A percentile compares a stretch with the other conserved stretches of the same genome.
Conservation (phyloP, 2,797 vertebrate species). For the Austrolebias charrua region DNA sequence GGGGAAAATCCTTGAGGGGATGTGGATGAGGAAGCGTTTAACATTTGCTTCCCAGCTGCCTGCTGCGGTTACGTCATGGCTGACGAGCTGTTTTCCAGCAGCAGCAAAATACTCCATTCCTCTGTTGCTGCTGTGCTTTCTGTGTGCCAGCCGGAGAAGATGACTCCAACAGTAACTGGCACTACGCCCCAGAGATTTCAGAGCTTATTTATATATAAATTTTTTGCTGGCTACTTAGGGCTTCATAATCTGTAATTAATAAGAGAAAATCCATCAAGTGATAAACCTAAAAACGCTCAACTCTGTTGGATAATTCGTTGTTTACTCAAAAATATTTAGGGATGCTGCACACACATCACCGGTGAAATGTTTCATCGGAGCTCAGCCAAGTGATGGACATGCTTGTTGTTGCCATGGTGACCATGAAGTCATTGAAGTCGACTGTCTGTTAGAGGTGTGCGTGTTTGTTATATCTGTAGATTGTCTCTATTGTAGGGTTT, state of each 20-base stretch:
- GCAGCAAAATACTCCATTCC: conserved; percentile 21
- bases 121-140: conserved; percentile 2
- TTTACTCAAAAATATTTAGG: background rate
- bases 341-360: too few species aligned
- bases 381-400: background rate
- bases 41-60: conserved; percentile 64
- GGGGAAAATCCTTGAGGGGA: conserved; percentile 52
- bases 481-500: background rate
- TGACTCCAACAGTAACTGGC: conserved; percentile 24
- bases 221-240: conserved; percentile 3
- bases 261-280: background rate
- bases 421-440: conserved; percentile 4
- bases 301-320: background rate
- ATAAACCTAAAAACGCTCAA: background rate
- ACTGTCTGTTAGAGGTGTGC: background rate
- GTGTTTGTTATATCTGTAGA: background rate
- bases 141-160: conserved; percentile 14
- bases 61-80: conserved; percentile 56
- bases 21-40: conserved; percentile 53
- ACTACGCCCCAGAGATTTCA: background rate
- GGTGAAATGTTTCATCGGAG: background rate
- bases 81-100: conserved; percentile 53
- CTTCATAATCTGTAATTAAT: background rate
- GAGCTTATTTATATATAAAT: conserved; percentile 16
- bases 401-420: conserved; percentile 15